These are phyloP conservation scores for Meles meles DNA, from an alignment of 2,113 vertebrate genomes.

Conservation along the genomic window DNA sequence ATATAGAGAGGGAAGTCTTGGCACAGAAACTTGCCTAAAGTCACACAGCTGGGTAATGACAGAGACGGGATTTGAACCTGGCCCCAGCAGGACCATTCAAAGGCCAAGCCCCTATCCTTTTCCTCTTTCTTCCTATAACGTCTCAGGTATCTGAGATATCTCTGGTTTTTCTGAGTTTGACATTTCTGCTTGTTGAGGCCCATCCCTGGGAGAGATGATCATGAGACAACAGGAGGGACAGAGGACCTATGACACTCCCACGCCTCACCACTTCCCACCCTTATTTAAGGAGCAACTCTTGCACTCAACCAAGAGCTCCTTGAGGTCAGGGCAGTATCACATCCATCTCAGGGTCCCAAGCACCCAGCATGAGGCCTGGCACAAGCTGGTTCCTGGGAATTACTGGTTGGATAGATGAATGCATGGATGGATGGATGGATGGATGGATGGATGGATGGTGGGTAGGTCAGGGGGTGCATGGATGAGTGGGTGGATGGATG, in stretches of 20 bases:
- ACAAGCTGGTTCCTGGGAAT: not conserved
- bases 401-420: not conserved
- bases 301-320: not conserved
- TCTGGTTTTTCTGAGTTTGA: not conserved
- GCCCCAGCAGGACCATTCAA: not conserved
- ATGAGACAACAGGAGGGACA: not conserved
- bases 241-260: not conserved
- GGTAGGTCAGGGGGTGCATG: not conserved
- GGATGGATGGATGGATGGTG: not conserved
- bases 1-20: not conserved
- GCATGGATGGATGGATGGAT: not conserved
- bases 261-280: not conserved
- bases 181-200: not conserved
- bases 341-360: not conserved
- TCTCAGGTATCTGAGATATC: not conserved
- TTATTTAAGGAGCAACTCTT: not conserved
- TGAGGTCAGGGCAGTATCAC: not conserved
- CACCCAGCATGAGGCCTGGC: not conserved
- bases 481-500: accelerated
- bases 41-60: not conserved
- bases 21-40: not conserved
- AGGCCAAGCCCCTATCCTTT: not conserved
- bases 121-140: not conserved
- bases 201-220: not conserved
- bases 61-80: not conserved